Evolutionary conservation across 2,888 invertebrate species (phyloP).

Genomic region (Alviniconcha strummeri): DNA sequence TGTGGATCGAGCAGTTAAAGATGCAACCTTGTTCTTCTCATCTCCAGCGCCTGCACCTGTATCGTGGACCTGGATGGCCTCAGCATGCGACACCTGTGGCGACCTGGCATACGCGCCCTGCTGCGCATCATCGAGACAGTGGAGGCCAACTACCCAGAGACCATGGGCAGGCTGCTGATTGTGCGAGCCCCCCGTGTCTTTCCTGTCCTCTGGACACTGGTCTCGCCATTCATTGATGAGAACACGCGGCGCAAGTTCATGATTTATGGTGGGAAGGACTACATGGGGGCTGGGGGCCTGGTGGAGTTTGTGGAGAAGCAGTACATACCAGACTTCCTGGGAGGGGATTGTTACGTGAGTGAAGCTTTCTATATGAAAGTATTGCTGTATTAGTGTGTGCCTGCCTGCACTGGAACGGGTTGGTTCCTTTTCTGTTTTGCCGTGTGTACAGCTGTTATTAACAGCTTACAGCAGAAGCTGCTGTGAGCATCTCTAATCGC

Average conservation of each 20-base stretch:
- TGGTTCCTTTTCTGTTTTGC: too few species aligned
- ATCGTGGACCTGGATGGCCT: constrained; percentile 94
- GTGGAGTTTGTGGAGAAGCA: constrained; percentile 89
- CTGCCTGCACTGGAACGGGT: too few species aligned
- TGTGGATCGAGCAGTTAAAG: too few species aligned
- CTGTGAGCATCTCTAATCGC: too few species aligned
- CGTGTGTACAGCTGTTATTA: too few species aligned
- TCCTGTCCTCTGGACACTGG: constrained; percentile 95
- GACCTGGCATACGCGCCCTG: constrained; percentile 86
- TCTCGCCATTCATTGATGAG: constrained; percentile 96
- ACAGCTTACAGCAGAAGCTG: too few species aligned
- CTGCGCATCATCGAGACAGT: constrained; percentile 86
- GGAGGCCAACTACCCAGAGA: constrained; percentile 96
- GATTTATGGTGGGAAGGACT: constrained; percentile 92
- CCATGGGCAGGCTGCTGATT: constrained; percentile 92
- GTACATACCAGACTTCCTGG: constrained; percentile 92
- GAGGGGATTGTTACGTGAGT: constrained; percentile 89
- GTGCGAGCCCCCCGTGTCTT: constrained; percentile 94
- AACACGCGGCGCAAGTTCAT: constrained; percentile 93
- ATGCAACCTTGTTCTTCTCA: too few species aligned
- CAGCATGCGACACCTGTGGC: constrained; percentile 96
- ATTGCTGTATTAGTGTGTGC: not conserved
- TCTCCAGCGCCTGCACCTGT: constrained; percentile 86
- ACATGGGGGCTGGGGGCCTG: constrained; percentile 86
- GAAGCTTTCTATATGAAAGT: not conserved